Evolutionary conservation across 2,888 invertebrate genomes (phyloP).

Genomic region (Platycheirus albimanus): DNA sequence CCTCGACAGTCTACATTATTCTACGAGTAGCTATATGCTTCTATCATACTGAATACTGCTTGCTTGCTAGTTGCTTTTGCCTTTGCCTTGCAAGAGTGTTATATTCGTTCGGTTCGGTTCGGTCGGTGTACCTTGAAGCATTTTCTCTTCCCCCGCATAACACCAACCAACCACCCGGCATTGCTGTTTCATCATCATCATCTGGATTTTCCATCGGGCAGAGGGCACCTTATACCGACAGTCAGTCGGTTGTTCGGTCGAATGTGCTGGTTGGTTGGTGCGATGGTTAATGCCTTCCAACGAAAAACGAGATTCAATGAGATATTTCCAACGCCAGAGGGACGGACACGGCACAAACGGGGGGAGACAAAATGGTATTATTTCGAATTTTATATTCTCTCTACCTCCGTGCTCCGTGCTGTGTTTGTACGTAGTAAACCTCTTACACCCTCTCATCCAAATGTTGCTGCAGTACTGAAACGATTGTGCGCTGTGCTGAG

Average conservation of each 20-base stretch:
- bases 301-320: slow-evolving; percentile 73
- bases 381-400: slow-evolving; percentile 72
- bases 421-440: slow-evolving; percentile 31
- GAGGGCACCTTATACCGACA: slow-evolving; percentile 57
- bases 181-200: slow-evolving; percentile 65
- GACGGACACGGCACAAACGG: slow-evolving; percentile 45
- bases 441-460: slow-evolving; percentile 44
- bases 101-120: slow-evolving; percentile 45
- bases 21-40: slow-evolving; percentile 12
- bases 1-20: slow-evolving; percentile 21
- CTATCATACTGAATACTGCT: slow-evolving; percentile 3
- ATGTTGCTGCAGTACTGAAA: slow-evolving; percentile 49
- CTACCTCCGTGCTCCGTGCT: slow-evolving; percentile 24
- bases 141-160: slow-evolving; percentile 39
- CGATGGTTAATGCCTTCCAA: slow-evolving; percentile 70
- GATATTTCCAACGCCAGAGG: slow-evolving; percentile 41
- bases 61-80: slow-evolving; percentile 15
- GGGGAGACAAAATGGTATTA: slow-evolving; percentile 51
- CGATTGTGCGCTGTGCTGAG: slow-evolving; percentile 69
- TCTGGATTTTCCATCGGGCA: slow-evolving; percentile 68
- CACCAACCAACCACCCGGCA: slow-evolving; percentile 46
- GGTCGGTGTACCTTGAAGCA: slow-evolving; percentile 64
- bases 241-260: slow-evolving; percentile 42
- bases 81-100: too few species aligned
- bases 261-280: slow-evolving; percentile 39